Evolutionary conservation across 2,113 vertebrate genomes (phyloP).

Genomic region (Coregonus clupeaformis): DNA sequence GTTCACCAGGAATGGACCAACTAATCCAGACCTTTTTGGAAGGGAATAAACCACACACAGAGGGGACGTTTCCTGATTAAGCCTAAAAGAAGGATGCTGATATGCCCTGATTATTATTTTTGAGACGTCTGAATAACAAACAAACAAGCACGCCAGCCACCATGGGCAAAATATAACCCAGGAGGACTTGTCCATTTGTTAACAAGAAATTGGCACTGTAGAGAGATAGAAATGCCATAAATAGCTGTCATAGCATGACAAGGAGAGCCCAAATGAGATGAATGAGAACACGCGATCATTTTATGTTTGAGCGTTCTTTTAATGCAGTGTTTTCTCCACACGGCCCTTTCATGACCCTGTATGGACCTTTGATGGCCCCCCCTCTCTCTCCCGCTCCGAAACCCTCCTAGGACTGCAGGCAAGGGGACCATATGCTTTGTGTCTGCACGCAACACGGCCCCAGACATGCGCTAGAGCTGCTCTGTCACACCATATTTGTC

Average conservation of each 20-base stretch:
- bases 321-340: conserved; percentile 5
- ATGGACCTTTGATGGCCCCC: conserved; percentile 30
- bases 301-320: background rate
- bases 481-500: conserved; percentile 58
- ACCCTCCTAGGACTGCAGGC: conserved; percentile 36
- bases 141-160: no score
- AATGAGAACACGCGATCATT: background rate
- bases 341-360: conserved; percentile 27
- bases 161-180: no score
- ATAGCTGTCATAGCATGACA: background rate
- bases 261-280: background rate
- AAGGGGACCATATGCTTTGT: conserved; percentile 49
- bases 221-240: background rate
- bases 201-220: background rate
- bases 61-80: no score
- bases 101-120: no score
- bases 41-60: no score
- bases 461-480: conserved; percentile 41
- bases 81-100: no score
- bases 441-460: conserved; percentile 53
- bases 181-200: background rate
- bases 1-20: no score
- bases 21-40: no score
- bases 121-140: no score
- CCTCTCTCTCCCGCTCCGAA: conserved; percentile 31